These are phyloP conservation scores for Palythoa grandiflora DNA, from an alignment of 92 coral and sea anemone species.

Conservation along the genomic window DNA sequence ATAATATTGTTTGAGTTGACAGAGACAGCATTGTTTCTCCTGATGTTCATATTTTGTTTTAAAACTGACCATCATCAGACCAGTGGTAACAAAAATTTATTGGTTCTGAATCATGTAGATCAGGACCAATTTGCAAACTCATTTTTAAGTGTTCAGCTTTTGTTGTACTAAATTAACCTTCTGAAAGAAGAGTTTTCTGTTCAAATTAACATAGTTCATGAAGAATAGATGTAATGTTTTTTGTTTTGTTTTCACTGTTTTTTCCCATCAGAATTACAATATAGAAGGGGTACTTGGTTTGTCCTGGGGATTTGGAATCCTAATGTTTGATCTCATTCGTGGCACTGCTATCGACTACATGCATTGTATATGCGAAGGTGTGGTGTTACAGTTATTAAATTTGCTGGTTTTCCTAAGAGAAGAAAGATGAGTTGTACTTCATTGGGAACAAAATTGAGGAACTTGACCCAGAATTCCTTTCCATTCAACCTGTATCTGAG, in stretches of 20 bases:
- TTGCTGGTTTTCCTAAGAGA: conserved; percentile 15
- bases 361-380: conserved; percentile 1
- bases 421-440: not conserved
- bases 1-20: not conserved
- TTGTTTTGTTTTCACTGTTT: too few species aligned
- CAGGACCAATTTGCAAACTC: too few species aligned
- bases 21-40: not conserved
- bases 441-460: not conserved
- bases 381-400: conserved; percentile 14
- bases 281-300: not conserved
- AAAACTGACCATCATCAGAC: not conserved
- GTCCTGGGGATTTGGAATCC: not conserved
- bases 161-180: too few species aligned
- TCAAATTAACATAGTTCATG: too few species aligned
- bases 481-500: conserved; percentile 31
- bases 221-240: too few species aligned
- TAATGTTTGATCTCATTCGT: not conserved
- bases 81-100: not conserved
- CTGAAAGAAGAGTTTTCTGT: too few species aligned
- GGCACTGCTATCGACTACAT: not conserved
- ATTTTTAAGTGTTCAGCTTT: too few species aligned
- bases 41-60: conserved; percentile 48
- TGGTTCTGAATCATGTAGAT: not conserved
- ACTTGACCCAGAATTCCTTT: not conserved
- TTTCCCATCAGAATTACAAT: not conserved